Conservation (phyloP, 2,113 vertebrate species). For the Passer domesticus region DNA sequence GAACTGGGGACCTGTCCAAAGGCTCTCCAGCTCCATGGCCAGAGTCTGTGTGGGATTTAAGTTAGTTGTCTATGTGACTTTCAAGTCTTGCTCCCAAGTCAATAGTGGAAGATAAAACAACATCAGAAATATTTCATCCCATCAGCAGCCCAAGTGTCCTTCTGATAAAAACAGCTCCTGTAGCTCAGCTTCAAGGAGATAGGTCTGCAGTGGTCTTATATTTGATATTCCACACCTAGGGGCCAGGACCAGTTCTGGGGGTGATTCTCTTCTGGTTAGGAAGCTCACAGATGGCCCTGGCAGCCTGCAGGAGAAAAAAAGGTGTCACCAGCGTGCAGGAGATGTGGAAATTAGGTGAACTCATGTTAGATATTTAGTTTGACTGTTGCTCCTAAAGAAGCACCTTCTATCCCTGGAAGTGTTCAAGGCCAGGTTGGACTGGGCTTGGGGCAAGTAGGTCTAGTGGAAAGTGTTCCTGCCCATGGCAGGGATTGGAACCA, state of each 20-base stretch:
- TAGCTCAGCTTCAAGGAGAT: background rate
- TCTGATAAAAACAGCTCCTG: background rate
- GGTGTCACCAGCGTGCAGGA: background rate
- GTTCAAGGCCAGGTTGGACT: background rate
- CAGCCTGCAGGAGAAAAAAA: background rate
- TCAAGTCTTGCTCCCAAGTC: background rate
- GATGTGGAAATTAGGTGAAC: background rate
- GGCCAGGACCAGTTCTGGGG: background rate
- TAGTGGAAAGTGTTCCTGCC: background rate
- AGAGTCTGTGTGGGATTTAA: background rate
- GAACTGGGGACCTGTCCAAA: background rate
- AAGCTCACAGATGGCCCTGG: background rate
- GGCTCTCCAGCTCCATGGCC: accelerated
- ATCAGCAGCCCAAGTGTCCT: background rate
- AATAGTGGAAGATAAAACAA: background rate
- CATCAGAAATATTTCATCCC: background rate
- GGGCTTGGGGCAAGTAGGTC: background rate
- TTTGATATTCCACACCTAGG: background rate
- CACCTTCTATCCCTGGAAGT: background rate
- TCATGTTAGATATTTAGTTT: accelerated
- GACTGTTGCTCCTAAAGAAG: background rate
- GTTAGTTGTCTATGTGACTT: background rate
- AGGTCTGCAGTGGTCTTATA: background rate
- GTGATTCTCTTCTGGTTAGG: background rate
- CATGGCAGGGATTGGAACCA: background rate